These are phyloP conservation scores for Halisarca cf. caerulea DNA, from an alignment of 37 sponge, comb jelly and placozoan species.

Conservation along the genomic window DNA sequence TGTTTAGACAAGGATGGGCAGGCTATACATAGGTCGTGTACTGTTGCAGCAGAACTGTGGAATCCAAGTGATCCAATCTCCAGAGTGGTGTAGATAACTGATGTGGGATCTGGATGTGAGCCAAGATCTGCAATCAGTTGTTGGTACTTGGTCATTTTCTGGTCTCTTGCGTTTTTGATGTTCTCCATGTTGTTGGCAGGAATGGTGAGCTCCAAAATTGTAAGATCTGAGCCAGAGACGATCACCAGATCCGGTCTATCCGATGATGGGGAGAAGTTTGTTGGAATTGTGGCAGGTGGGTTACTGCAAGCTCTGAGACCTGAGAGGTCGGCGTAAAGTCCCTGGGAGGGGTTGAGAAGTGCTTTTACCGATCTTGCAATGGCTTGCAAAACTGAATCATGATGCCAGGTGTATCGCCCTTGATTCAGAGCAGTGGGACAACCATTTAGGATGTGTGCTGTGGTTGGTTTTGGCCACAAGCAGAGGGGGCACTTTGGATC, in stretches of 20 bases:
- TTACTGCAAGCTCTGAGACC: not conserved
- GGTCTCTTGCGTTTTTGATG: not conserved
- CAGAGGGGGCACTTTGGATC: not conserved
- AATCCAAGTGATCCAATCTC: not conserved
- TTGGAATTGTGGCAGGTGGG: not conserved
- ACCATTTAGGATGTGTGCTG: not conserved
- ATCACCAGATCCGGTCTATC: not conserved
- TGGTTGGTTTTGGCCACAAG: not conserved
- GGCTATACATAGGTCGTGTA: not conserved
- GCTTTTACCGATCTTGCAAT: not conserved
- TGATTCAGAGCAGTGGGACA: slow-evolving; percentile 19
- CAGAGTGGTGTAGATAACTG: not conserved
- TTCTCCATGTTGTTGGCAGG: not conserved
- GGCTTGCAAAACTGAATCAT: not conserved
- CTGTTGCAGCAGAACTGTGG: not conserved
- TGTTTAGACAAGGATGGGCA: not conserved
- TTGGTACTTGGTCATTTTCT: not conserved
- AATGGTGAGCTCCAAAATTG: not conserved
- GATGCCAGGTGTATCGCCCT: slow-evolving; percentile 5
- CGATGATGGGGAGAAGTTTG: not conserved
- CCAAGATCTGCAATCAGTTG: not conserved
- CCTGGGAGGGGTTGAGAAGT: not conserved
- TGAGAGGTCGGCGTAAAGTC: not conserved
- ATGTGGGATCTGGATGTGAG: not conserved
- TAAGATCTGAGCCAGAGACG: not conserved